phyloP scores from a whole-genome alignment of 2,113 vertebrate species.

The Cochlearius cochlearius region DNA sequence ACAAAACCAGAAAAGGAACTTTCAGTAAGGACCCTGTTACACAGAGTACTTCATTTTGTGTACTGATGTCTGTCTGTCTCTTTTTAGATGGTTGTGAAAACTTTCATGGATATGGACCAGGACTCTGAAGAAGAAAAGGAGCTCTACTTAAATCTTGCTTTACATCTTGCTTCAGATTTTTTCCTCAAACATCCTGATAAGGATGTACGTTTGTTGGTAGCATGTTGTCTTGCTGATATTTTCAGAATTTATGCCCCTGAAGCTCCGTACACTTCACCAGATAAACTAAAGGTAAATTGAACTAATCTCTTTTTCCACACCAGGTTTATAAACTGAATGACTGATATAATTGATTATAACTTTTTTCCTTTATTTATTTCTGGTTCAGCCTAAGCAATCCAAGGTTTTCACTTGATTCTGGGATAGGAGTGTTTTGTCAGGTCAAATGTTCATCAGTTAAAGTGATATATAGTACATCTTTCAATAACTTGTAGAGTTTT shows the following conservation, averaged over 20 bases:
- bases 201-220: conserved; percentile 95
- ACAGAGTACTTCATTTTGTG: neutral
- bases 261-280: conserved; percentile 95
- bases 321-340: neutral
- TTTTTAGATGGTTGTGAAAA: conserved; percentile 97
- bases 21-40: neutral
- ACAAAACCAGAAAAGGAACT: neutral
- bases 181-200: conserved; percentile 99
- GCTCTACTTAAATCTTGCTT: conserved; percentile 93
- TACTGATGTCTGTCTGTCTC: neutral
- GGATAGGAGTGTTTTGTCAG: neutral
- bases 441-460: neutral
- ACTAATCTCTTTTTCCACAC: neutral
- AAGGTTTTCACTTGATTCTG: neutral
- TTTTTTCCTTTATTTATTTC: neutral
- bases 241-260: conserved; percentile 98
- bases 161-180: conserved; percentile 97
- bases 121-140: conserved; percentile 99
- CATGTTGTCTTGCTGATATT: conserved; percentile 97
- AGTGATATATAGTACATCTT: neutral
- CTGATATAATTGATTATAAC: neutral
- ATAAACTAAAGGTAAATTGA: conserved; percentile 92
- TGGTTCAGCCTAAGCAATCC: neutral
- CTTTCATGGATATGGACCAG: conserved; percentile 99
- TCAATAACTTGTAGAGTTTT: neutral